A percentile compares a stretch with the other conserved stretches of the same genome.
Conservation (phyloP, 1,140 invertebrate species). For the Cyclargus thomasi region DNA sequence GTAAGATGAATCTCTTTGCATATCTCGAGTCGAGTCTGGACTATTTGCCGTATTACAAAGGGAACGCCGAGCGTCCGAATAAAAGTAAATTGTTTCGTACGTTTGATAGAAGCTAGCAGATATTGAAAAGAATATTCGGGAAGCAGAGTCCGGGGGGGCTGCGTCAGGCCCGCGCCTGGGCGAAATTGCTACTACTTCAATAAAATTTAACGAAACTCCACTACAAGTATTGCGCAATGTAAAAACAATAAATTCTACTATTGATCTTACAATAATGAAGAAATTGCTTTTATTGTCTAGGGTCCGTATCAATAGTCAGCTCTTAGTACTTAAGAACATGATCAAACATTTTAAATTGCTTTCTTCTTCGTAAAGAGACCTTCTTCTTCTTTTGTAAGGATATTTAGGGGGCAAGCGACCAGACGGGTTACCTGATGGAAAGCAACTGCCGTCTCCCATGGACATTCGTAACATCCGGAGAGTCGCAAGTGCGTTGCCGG, state of each 20-base stretch:
- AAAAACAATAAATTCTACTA: background rate
- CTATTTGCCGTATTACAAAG: background rate
- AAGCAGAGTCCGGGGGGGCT: background rate
- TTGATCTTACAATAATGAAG: no score
- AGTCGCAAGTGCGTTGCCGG: no score
- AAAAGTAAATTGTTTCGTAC: background rate
- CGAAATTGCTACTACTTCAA: background rate
- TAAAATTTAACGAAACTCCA: constrained; percentile 7
- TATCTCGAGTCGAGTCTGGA: background rate
- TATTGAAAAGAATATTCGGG: constrained; percentile 8
- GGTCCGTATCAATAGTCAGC: no score
- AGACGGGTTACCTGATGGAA: no score
- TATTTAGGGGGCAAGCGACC: no score
- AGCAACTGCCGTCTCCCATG: no score
- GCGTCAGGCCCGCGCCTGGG: background rate
- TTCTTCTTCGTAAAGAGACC: no score
- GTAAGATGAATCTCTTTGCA: background rate
- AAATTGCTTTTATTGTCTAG: no score
- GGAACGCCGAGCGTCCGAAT: background rate
- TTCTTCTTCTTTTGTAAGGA: no score
- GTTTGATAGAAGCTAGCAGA: background rate
- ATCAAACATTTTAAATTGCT: no score
- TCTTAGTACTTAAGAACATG: no score
- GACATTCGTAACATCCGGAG: no score
- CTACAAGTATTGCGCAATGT: background rate